These are phyloP conservation scores for Tinea semifulvella DNA, from an alignment of 2,888 invertebrate genomes.

Conservation along the genomic window DNA sequence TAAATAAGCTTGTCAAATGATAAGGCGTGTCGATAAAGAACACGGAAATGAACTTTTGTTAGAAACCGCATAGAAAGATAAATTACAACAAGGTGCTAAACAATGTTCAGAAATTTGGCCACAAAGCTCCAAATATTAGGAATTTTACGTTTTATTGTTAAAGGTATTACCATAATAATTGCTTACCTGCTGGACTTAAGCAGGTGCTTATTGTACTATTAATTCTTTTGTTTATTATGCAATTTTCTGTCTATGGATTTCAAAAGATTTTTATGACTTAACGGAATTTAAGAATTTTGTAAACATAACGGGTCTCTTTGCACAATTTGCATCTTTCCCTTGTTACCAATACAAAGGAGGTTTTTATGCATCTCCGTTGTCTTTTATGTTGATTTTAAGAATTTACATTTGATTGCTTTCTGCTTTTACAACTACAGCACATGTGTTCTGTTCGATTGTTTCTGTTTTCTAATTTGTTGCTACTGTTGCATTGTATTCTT, in stretches of 20 bases:
- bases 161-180: constrained; percentile 57
- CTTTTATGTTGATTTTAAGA: constrained; percentile 4
- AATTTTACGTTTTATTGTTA: constrained; percentile 45
- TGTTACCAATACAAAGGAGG: constrained; percentile 39
- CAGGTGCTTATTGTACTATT: constrained; percentile 45
- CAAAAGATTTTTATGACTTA: constrained; percentile 34
- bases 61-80: constrained; percentile 48
- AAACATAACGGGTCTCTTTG: constrained; percentile 49
- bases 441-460: constrained; percentile 5
- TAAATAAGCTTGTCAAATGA: constrained; percentile 52
- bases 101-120: constrained; percentile 43
- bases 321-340: constrained; percentile 47
- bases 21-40: constrained; percentile 52
- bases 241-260: constrained; percentile 5
- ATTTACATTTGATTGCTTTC: constrained; percentile 13
- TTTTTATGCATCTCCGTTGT: constrained; percentile 5
- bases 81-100: constrained; percentile 58
- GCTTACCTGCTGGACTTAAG: constrained; percentile 48
- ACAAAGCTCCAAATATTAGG: constrained; percentile 55
- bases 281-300: constrained; percentile 47
- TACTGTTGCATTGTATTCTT: too few species aligned
- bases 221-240: constrained; percentile 8
- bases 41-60: constrained; percentile 63
- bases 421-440: background rate
- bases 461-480: constrained; percentile 8